Evolutionary conservation across 2,113 vertebrate species (phyloP).

Genomic region (Crypturellus undulatus): DNA sequence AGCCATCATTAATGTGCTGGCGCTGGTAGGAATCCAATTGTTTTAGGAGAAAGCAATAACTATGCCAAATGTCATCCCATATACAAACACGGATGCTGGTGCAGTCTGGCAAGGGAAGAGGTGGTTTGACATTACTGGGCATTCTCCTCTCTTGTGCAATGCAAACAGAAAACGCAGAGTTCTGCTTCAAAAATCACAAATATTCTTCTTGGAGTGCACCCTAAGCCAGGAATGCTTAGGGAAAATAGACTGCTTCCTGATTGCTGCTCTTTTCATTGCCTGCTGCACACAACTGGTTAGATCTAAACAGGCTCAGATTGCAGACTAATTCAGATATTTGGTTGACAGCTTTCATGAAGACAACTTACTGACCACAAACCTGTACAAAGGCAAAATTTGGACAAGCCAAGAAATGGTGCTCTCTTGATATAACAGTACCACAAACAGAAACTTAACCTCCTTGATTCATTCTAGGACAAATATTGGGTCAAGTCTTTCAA

Average conservation of each 20-base stretch:
- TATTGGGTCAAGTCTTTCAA: background rate
- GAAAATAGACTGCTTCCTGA: background rate
- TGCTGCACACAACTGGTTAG: background rate
- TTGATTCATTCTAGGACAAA: background rate
- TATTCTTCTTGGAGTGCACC: background rate
- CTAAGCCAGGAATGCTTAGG: background rate
- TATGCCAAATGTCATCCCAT: background rate
- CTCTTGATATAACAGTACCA: background rate
- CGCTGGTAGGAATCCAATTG: background rate
- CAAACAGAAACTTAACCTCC: background rate
- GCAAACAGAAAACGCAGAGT: background rate
- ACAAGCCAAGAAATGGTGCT: background rate
- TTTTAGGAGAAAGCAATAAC: background rate
- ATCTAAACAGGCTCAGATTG: background rate
- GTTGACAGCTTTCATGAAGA: background rate
- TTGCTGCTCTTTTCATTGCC: background rate
- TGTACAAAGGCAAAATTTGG: background rate
- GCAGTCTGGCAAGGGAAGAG: background rate
- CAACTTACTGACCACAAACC: background rate
- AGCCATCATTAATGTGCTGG: background rate
- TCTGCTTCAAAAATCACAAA: background rate
- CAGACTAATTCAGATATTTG: background rate
- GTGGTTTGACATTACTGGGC: background rate
- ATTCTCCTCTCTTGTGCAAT: background rate
- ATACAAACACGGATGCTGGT: background rate